phyloP scores from a whole-genome alignment of 2,113 vertebrate species.

The Pseudopipra pipra region DNA sequence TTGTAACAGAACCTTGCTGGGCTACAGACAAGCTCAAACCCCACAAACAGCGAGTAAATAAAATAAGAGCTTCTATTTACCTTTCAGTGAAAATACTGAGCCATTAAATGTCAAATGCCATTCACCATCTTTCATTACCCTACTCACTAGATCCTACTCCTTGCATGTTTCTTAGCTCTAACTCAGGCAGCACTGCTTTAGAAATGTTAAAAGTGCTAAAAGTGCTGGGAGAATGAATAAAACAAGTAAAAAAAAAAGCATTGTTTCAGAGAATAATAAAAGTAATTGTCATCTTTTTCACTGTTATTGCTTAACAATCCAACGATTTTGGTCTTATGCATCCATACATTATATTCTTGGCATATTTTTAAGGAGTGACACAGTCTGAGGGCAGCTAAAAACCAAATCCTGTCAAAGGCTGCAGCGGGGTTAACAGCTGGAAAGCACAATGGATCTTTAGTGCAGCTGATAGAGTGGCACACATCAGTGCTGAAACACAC shows the following conservation, averaged over 20 bases:
- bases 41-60: background rate
- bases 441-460: background rate
- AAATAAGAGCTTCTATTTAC: background rate
- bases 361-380: background rate
- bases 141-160: background rate
- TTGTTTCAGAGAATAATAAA: background rate
- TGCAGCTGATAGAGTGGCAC: background rate
- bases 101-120: background rate
- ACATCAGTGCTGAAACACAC: background rate
- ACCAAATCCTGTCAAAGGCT: background rate
- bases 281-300: background rate
- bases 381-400: background rate
- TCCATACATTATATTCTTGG: background rate
- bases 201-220: background rate
- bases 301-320: background rate
- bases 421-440: background rate
- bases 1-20: background rate
- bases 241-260: background rate
- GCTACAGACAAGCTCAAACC: background rate
- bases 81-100: background rate
- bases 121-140: background rate
- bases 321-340: background rate
- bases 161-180: background rate
- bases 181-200: background rate
- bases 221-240: background rate